These are phyloP conservation scores for Ectropis grisescens DNA, from an alignment of 1,140 invertebrate species.

Conservation along the genomic window DNA sequence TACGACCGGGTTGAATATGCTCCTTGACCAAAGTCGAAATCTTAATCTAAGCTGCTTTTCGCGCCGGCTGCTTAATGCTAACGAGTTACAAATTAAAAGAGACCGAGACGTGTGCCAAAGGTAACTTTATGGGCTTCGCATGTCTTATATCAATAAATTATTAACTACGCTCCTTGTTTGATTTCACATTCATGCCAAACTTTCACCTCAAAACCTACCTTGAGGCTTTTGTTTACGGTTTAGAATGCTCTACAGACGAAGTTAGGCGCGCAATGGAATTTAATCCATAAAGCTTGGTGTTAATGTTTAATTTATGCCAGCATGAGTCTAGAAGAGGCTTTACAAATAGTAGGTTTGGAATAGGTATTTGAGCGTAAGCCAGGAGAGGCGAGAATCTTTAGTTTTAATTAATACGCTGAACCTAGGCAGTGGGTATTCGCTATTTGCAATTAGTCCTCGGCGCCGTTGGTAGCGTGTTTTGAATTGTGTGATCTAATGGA, in stretches of 20 bases:
- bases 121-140: conserved; percentile 68
- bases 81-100: conserved; percentile 67
- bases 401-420: conserved; percentile 60
- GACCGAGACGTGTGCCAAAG: conserved; percentile 64
- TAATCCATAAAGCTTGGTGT: conserved; percentile 34
- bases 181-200: conserved; percentile 51
- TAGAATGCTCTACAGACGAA: conserved; percentile 23
- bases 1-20: conserved; percentile 27
- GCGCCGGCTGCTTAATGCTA: conserved; percentile 47
- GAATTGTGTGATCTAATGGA: conserved; percentile 51
- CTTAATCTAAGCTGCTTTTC: conserved; percentile 44
- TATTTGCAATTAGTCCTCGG: conserved; percentile 54
- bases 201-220: conserved; percentile 40
- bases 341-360: conserved; percentile 47
- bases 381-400: conserved; percentile 53
- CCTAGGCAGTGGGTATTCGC: conserved; percentile 42
- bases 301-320: conserved; percentile 51
- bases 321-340: conserved; percentile 25
- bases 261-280: conserved; percentile 31
- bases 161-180: conserved; percentile 66
- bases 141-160: conserved; percentile 70
- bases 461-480: conserved; percentile 58
- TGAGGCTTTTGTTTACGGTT: conserved; percentile 31
- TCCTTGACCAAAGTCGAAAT: conserved; percentile 37
- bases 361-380: conserved; percentile 41